A percentile compares a stretch with the other conserved stretches of the same genome.
Conservation (phyloP, 2,888 invertebrate genomes). For the Chorisops tibialis region DNA sequence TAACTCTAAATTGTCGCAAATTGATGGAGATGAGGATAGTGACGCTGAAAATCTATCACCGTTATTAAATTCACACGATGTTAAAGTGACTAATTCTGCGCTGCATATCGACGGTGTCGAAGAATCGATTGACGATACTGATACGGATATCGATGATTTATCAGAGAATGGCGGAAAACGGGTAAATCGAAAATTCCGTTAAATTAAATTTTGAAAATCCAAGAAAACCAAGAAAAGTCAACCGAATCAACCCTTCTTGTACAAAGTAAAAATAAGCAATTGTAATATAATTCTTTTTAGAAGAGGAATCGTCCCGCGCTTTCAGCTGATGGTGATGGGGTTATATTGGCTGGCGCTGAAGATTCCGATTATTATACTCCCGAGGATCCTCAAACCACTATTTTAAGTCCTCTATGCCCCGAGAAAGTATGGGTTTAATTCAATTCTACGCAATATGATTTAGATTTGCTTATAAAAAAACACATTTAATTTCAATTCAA, state of each 20-base stretch:
- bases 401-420: constrained; percentile 61
- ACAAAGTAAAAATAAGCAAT: background rate
- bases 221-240: background rate
- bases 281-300: constrained; percentile 33
- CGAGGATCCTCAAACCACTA: constrained; percentile 68
- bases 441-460: constrained; percentile 26
- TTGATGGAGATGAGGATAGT: constrained; percentile 63
- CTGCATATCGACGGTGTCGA: constrained; percentile 55
- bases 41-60: constrained; percentile 81
- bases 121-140: constrained; percentile 62
- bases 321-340: constrained; percentile 40
- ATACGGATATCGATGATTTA: constrained; percentile 53
- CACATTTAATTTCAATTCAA: constrained; percentile 21
- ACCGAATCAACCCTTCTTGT: too few relatives aligned
- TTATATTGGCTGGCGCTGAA: constrained; percentile 53
- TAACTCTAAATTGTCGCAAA: constrained; percentile 20
- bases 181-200: constrained; percentile 5
- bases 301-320: constrained; percentile 39
- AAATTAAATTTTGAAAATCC: background rate
- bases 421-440: constrained; percentile 40
- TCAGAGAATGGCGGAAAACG: constrained; percentile 7
- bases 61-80: constrained; percentile 53
- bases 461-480: constrained; percentile 18
- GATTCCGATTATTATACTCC: constrained; percentile 79
- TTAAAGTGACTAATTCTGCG: constrained; percentile 27